phyloP scores from a whole-genome alignment of 1,140 invertebrate genomes.

The Pachyrhynchus sulphureomaculatus region DNA sequence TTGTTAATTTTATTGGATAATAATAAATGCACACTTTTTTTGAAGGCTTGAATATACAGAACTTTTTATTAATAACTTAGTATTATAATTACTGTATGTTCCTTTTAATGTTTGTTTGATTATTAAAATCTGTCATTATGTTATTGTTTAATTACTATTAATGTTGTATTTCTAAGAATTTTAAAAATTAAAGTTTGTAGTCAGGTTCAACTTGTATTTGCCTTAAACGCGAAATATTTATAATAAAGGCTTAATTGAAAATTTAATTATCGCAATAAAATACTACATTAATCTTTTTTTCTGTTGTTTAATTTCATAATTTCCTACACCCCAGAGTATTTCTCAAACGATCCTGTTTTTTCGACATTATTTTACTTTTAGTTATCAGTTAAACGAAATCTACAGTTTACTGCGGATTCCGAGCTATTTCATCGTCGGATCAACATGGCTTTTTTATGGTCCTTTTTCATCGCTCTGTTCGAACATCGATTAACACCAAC shows the following conservation, averaged over 20 bases:
- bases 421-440: no score
- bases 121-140: not conserved
- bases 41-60: constrained; percentile 2
- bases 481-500: no score
- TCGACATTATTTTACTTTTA: no score
- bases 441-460: no score
- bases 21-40: not conserved
- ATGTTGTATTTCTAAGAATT: constrained; percentile 18
- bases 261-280: constrained; percentile 33
- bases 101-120: constrained; percentile 1
- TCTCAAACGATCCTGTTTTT: no score
- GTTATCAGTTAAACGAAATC: no score
- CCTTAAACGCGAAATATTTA: constrained; percentile 20
- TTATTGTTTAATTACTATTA: constrained; percentile 15
- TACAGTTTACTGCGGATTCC: no score
- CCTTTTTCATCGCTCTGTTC: no score
- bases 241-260: constrained; percentile 26
- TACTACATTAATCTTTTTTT: constrained; percentile 6
- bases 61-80: constrained; percentile 10
- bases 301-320: not conserved
- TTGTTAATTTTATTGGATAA: not conserved
- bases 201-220: constrained; percentile 22
- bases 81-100: constrained; percentile 13
- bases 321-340: no score
- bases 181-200: constrained; percentile 25